phyloP scores from a whole-genome alignment of 2,113 vertebrate species.

The Smithornis capensis region DNA sequence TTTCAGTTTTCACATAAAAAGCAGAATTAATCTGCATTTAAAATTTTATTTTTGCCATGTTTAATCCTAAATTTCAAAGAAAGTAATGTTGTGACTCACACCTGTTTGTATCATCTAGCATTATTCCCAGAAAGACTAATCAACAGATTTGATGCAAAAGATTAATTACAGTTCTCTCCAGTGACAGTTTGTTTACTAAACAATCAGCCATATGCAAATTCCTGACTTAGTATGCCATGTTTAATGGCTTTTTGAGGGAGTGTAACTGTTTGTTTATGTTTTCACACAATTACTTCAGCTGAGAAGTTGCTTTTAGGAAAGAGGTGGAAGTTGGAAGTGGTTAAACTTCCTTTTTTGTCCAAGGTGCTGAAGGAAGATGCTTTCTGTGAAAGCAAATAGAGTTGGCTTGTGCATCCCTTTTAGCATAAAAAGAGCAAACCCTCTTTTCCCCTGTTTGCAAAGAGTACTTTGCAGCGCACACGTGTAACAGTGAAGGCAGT shows the following conservation, averaged over 20 bases:
- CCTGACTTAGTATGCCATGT: background rate
- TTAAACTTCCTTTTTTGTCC: background rate
- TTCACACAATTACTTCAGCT: background rate
- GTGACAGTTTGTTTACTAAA: background rate
- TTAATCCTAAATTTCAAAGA: background rate
- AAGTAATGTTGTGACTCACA: background rate
- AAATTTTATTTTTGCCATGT: background rate
- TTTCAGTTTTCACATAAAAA: background rate
- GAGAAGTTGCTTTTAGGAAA: background rate
- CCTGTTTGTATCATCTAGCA: background rate
- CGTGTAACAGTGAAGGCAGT: fast-evolving
- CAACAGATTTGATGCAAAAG: background rate
- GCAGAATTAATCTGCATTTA: background rate
- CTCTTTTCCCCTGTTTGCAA: background rate
- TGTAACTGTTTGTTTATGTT: background rate
- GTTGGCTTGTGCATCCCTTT: background rate
- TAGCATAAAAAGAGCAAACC: background rate
- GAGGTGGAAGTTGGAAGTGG: background rate
- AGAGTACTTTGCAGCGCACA: background rate
- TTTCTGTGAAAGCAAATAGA: background rate
- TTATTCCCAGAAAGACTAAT: background rate
- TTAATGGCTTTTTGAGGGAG: background rate
- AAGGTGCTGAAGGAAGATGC: background rate
- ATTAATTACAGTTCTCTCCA: background rate
- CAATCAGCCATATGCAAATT: background rate